A percentile compares a stretch with the other conserved stretches of the same genome.
Evolutionary conservation across 2,797 vertebrate species (phyloP).

Genomic region (Sebastiscus tertius): DNA sequence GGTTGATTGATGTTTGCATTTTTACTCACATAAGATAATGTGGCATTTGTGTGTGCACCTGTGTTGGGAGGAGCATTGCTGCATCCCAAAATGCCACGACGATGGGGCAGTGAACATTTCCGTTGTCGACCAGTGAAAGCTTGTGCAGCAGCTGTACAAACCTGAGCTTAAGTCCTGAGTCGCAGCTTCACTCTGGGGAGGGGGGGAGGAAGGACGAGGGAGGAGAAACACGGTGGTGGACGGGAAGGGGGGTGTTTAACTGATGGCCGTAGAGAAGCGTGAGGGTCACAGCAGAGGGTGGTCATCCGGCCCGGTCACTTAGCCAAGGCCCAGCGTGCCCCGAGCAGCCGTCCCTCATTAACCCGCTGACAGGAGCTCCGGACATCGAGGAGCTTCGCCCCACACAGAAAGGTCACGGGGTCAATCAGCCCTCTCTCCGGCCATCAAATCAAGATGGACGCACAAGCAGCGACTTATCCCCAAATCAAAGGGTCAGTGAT

Average conservation of each 20-base stretch:
- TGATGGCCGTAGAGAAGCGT: conserved; percentile 42
- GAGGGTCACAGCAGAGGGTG: conserved; percentile 68
- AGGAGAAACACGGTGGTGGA: conserved; percentile 25
- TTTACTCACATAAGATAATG: neutral
- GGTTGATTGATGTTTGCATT: neutral
- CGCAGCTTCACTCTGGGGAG: conserved; percentile 81
- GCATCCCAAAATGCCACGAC: neutral
- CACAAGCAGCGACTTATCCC: conserved; percentile 86
- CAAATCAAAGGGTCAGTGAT: conserved; percentile 75
- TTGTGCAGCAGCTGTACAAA: conserved; percentile 90
- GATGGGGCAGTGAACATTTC: conserved; percentile 80
- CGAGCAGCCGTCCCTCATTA: conserved; percentile 94
- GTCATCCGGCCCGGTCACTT: conserved; percentile 81
- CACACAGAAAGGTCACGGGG: conserved; percentile 90
- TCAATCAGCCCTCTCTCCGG: conserved; percentile 91
- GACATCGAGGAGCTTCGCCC: conserved; percentile 83
- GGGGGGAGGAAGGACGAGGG: conserved; percentile 73
- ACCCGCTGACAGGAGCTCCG: conserved; percentile 86
- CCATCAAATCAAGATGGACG: conserved; percentile 89
- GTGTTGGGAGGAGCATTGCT: neutral
- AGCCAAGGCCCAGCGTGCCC: conserved; percentile 82
- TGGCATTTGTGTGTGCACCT: neutral
- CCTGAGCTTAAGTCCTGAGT: conserved; percentile 83
- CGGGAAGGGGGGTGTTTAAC: conserved; percentile 26
- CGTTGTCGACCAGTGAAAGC: conserved; percentile 83